Base-by-base conservation (phyloP, 2,797 vertebrate species). In the Nasua narica region DNA sequence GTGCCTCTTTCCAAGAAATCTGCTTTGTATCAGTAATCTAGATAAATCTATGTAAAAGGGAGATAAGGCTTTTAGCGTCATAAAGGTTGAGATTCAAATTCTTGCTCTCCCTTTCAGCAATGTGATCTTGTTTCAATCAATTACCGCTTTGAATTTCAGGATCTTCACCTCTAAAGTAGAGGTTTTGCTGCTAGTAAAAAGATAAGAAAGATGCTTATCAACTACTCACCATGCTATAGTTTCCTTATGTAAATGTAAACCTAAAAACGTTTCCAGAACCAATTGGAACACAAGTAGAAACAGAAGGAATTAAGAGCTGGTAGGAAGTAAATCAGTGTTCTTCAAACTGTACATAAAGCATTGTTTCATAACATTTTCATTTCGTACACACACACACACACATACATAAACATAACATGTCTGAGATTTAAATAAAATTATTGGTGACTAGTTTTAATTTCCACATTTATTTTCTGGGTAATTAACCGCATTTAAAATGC, bases 171-270 rank as follows among this genome's bases (percentile, higher is more conserved):
- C 32, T 89, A 81, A 94, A 89, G 84, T 50, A 37, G 74, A 90
- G 35, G 35, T 93, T 93, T 69, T 87, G 67, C 46, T 62, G 35
- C 58, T 94, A 91, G 43, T 52, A 76, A 67, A 76, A 72, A 83
- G 35, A 56, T 50, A 91, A 89, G 54, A 19, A 81, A 91, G 52
- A 67, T 76, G 48, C 29, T 70, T 72, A 87, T 72, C 76, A 78
- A 81, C 79, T 74, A 83, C 54, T 93, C 15, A 46, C 29, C 56
- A 37, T 43, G 48, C 35, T 83, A 95, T 25, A 79, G 43, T 27
- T 88, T n/a, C 50, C 37, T 86, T 88, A 91, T 37, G 85, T 62
- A 91, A 76, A 96, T 60, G 56, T 35, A 85, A 96, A 93, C 40
- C 90, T 95, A 43, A 93, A 96, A 87, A 46, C 9, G 18, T 76